Evolutionary conservation across 2,113 vertebrate species (phyloP).

Genomic region (Lagopus muta): DNA sequence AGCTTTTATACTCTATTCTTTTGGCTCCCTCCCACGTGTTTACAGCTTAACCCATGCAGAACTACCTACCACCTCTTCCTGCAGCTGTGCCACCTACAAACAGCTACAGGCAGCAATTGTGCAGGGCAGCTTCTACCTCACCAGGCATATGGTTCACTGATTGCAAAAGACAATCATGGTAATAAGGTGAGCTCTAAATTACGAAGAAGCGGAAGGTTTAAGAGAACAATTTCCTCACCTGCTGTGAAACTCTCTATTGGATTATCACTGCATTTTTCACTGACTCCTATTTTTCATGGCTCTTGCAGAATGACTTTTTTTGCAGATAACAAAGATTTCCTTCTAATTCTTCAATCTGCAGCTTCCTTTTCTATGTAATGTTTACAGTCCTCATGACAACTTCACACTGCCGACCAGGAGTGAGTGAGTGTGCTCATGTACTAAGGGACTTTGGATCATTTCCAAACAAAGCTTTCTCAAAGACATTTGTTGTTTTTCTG

Average conservation of each 20-base stretch:
- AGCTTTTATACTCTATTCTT: background rate
- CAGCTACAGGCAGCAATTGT: background rate
- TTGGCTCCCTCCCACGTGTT: background rate
- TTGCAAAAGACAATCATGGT: background rate
- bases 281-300: background rate
- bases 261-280: background rate
- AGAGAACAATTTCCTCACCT: background rate
- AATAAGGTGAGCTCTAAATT: background rate
- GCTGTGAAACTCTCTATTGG: background rate
- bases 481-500: background rate
- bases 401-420: background rate
- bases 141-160: background rate
- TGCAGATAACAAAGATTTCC: background rate
- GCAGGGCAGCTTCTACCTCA: background rate
- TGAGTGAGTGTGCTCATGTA: background rate
- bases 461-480: background rate
- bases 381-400: background rate
- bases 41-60: background rate
- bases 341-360: background rate
- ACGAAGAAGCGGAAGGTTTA: background rate
- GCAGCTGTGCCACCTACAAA: background rate
- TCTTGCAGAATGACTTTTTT: background rate
- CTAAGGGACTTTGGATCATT: background rate
- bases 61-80: background rate
- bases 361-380: constrained; percentile 8